phyloP scores from a whole-genome alignment of 2,888 invertebrate genomes.

The Parascotia fuliginaria region DNA sequence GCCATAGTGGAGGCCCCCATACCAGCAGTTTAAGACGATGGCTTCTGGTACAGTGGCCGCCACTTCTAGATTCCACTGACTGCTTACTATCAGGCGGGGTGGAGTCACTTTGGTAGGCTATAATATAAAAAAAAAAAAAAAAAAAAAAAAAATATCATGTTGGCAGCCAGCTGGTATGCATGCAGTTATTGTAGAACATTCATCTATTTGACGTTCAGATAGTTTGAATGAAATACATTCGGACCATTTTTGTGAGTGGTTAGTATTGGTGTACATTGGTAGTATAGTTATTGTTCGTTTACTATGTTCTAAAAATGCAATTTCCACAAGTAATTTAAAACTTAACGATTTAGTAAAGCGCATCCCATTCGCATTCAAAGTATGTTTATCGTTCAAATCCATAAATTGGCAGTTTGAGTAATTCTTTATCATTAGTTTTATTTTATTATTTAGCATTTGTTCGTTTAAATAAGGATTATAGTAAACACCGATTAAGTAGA shows the following conservation, averaged over 20 bases:
- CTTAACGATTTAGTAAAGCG: neutral
- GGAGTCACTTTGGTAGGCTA: no score
- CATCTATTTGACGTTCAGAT: no score
- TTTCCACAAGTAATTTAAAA: neutral
- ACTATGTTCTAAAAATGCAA: neutral
- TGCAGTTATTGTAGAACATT: neutral
- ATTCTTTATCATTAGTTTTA: neutral
- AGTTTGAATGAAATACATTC: neutral
- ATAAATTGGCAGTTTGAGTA: neutral
- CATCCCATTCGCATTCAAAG: neutral
- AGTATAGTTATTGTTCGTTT: neutral
- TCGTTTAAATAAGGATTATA: constrained; percentile 1
- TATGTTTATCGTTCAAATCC: neutral
- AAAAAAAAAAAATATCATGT: neutral
- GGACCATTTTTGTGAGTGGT: neutral
- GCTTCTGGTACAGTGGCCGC: no score
- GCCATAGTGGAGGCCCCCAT: no score
- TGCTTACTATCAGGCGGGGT: no score
- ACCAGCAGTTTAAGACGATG: no score
- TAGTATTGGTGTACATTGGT: neutral
- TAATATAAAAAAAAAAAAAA: no score
- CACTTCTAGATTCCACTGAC: no score
- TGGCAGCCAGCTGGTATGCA: neutral
- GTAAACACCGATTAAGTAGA: neutral
- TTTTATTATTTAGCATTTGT: neutral